These are phyloP conservation scores for Exephanes ischioxanthus DNA, from an alignment of 2,888 invertebrate genomes.

Conservation along the genomic window DNA sequence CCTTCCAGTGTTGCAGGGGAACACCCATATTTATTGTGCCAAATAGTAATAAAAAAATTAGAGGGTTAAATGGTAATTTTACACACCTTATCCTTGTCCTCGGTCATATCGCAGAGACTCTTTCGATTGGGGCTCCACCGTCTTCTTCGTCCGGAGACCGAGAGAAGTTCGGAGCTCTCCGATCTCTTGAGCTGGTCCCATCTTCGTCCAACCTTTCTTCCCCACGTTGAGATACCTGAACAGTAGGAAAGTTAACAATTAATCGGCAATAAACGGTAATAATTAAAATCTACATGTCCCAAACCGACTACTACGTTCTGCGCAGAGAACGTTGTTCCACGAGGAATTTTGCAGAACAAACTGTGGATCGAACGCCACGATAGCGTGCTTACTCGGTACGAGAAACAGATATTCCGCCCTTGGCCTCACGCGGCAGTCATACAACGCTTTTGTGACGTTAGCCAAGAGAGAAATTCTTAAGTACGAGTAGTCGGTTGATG, in stretches of 20 bases:
- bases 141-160: constrained; percentile 83
- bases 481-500: no score
- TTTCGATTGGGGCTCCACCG: constrained; percentile 85
- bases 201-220: constrained; percentile 87
- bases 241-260: constrained; percentile 10
- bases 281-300: no score
- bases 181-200: constrained; percentile 88
- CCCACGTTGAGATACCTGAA: constrained; percentile 88
- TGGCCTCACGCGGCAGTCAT: no score
- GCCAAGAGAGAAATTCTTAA: no score
- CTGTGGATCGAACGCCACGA: no score
- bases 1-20: no score
- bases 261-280: not conserved
- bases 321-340: no score
- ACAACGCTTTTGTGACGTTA: no score
- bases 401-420: no score
- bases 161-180: constrained; percentile 87
- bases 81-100: constrained; percentile 73
- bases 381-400: no score
- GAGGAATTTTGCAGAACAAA: no score
- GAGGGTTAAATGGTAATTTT: constrained; percentile 6
- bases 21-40: not conserved
- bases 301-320: no score
- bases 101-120: constrained; percentile 68
- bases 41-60: not conserved